Conservation (phyloP, 2,888 invertebrate genomes). For the Galeruca laticollis region DNA sequence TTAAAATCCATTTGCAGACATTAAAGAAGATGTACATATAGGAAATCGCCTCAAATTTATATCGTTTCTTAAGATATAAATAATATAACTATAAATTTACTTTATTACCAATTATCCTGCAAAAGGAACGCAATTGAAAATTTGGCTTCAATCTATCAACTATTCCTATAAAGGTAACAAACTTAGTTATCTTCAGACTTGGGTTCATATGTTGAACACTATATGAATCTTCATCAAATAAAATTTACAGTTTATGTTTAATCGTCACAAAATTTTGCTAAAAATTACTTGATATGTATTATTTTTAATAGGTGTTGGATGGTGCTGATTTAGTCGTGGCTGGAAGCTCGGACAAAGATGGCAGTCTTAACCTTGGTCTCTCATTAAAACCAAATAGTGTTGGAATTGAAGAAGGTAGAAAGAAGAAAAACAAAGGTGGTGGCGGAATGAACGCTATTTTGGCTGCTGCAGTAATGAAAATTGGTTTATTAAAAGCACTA, state of each 20-base stretch:
- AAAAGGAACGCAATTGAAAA: too few relatives aligned
- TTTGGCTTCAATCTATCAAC: too few relatives aligned
- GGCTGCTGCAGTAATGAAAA: constrained; percentile 83
- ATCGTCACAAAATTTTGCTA: background rate
- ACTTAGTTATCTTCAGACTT: too few relatives aligned
- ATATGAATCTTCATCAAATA: background rate
- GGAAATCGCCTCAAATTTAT: too few relatives aligned
- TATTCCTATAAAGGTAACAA: too few relatives aligned
- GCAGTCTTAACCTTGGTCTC: constrained; percentile 77
- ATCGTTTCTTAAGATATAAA: too few relatives aligned
- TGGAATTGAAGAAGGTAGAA: constrained; percentile 53
- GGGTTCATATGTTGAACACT: too few relatives aligned
- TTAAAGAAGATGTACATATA: too few relatives aligned
- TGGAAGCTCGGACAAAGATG: constrained; percentile 76
- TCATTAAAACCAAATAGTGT: constrained; percentile 70
- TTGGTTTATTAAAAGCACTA: constrained; percentile 83
- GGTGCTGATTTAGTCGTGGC: constrained; percentile 83
- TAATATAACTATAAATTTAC: too few relatives aligned
- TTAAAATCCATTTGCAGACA: too few relatives aligned
- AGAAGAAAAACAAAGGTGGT: constrained; percentile 66
- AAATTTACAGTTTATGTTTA: background rate
- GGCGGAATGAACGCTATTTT: constrained; percentile 79
- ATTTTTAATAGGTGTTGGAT: constrained; percentile 71
- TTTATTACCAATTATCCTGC: too few relatives aligned
- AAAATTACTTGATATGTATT: background rate